Evolutionary conservation across 2,888 invertebrate species (phyloP).

Genomic region (Synanthedon tipuliformis): DNA sequence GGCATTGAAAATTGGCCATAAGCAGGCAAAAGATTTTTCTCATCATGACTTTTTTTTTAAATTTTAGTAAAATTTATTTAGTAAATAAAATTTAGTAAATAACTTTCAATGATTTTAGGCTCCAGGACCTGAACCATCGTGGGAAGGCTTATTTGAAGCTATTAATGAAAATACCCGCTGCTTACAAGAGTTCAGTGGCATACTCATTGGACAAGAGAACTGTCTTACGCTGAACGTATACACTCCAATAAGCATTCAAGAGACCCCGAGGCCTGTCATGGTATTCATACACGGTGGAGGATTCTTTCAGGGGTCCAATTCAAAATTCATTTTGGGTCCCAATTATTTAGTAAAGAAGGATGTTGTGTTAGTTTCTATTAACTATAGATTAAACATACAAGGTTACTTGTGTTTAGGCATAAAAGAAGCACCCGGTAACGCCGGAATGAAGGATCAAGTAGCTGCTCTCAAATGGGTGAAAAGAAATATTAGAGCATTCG

Average conservation of each 20-base stretch:
- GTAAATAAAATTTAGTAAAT: no score
- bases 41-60: no score
- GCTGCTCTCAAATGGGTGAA: conserved; percentile 45
- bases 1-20: no score
- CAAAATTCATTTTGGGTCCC: conserved; percentile 36
- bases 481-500: conserved; percentile 37
- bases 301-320: conserved; percentile 38
- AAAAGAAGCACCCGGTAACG: conserved; percentile 51
- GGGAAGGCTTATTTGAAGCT: conserved; percentile 42
- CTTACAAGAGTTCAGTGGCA: conserved; percentile 20
- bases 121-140: conserved; percentile 40
- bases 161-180: conserved; percentile 39
- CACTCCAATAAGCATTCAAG: conserved; percentile 25
- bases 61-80: no score
- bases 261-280: conserved; percentile 41
- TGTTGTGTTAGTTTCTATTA: conserved; percentile 44
- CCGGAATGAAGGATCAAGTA: conserved; percentile 47
- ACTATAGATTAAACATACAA: conserved; percentile 49
- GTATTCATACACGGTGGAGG: conserved; percentile 55
- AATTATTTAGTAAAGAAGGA: conserved; percentile 37
- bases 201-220: conserved; percentile 26
- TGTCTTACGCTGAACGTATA: conserved; percentile 45
- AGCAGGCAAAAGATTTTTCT: no score
- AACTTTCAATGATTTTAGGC: conserved; percentile 24
- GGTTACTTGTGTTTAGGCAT: conserved; percentile 44